Evolutionary conservation across 2,797 vertebrate genomes (phyloP).

Genomic region (Karalla daura): DNA sequence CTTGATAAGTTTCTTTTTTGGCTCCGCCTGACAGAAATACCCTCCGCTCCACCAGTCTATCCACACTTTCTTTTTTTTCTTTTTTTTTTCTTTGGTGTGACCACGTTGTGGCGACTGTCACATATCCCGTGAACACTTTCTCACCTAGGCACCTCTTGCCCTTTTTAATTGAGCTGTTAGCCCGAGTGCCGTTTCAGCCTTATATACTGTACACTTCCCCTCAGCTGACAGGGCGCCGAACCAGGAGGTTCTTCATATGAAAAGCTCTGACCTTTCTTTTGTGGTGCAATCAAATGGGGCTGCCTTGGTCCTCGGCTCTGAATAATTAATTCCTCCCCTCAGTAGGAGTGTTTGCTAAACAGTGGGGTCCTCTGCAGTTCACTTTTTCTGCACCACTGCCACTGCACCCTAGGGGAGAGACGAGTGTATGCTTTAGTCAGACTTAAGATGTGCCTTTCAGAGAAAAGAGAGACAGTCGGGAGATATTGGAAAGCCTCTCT

Average conservation of each 20-base stretch:
- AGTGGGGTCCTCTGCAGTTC: conserved; percentile 88
- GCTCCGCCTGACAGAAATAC: conserved; percentile 30
- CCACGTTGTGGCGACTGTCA: conserved; percentile 30
- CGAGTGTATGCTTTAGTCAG: conserved; percentile 80
- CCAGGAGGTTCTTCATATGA: conserved; percentile 76
- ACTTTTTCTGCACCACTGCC: conserved; percentile 88
- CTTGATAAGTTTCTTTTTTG: conserved; percentile 6
- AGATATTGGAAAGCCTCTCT: conserved; percentile 60
- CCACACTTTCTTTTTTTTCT: conserved; percentile 29
- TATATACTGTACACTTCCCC: conserved; percentile 51
- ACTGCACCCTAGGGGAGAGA: conserved; percentile 79
- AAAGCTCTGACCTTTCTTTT: conserved; percentile 83
- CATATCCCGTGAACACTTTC: conserved; percentile 38
- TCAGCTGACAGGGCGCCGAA: conserved; percentile 65
- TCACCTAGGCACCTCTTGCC: conserved; percentile 40
- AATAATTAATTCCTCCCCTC: conserved; percentile 89
- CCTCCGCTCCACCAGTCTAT: conserved; percentile 1
- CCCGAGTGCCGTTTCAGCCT: conserved; percentile 43
- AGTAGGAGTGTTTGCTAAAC: conserved; percentile 88
- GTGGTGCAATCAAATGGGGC: conserved; percentile 83
- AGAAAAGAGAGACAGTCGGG: conserved; percentile 67
- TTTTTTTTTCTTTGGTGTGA: background rate
- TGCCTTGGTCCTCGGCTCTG: conserved; percentile 84
- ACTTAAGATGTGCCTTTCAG: conserved; percentile 78
- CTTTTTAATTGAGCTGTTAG: conserved; percentile 75